phyloP scores from a whole-genome alignment of 2,888 invertebrate genomes.

The Rhogogaster chlorosoma region DNA sequence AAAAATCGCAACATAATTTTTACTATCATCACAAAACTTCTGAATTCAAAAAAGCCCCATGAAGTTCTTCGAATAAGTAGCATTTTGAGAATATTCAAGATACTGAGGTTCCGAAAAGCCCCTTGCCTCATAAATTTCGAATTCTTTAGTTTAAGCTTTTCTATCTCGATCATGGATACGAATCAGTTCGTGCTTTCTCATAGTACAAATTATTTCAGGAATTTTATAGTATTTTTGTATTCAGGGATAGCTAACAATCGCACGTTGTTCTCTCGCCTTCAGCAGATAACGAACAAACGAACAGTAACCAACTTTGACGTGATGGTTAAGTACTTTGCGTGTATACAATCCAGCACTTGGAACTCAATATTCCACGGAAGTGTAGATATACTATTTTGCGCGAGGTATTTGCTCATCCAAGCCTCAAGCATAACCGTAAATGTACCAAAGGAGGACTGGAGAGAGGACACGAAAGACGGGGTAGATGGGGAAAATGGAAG shows the following conservation, averaged over 20 bases:
- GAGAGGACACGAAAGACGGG: neutral
- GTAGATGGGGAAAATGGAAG: neutral
- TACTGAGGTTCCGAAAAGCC: neutral
- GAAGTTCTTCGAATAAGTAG: neutral
- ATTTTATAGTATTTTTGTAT: neutral
- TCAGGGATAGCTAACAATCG: neutral
- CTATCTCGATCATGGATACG: neutral
- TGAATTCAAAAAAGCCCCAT: neutral
- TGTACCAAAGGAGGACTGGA: neutral
- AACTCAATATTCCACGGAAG: constrained; percentile 3
- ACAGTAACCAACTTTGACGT: neutral
- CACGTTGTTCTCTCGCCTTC: neutral
- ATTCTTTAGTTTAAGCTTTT: neutral
- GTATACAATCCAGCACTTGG: neutral
- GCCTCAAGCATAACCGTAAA: constrained; percentile 8
- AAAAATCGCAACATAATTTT: neutral
- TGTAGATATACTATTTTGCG: constrained; percentile 6
- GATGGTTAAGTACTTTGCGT: constrained; percentile 1
- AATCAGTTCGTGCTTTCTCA: neutral
- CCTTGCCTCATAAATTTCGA: neutral
- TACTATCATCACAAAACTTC: neutral
- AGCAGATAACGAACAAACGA: neutral
- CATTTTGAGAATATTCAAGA: neutral
- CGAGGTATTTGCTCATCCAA: constrained; percentile 1
- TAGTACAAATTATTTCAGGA: neutral